phyloP scores from a whole-genome alignment of 2,888 invertebrate genomes.

The Pachydiplax longipennis region DNA sequence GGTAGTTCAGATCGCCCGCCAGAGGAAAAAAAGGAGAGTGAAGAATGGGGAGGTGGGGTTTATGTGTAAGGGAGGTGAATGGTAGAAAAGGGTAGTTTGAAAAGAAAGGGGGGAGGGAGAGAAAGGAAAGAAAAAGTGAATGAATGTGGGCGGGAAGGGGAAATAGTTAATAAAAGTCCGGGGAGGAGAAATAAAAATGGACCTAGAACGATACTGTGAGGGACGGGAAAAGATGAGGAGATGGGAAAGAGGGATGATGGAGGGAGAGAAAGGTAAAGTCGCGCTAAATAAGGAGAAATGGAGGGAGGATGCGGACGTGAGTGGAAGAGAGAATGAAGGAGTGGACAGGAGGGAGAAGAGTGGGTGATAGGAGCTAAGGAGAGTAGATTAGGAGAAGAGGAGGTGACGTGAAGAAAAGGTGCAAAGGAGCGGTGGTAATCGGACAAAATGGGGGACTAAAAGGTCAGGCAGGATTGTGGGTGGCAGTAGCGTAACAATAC shows the following conservation, averaged over 20 bases:
- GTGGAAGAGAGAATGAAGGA: background rate
- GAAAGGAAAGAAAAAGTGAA: background rate
- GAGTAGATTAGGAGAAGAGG: background rate
- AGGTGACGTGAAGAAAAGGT: background rate
- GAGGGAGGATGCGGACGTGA: background rate
- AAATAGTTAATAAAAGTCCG: background rate
- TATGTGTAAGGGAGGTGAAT: background rate
- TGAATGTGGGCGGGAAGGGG: background rate
- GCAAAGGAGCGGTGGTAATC: background rate
- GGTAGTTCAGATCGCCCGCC: background rate
- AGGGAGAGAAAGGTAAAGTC: background rate
- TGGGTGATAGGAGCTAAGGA: background rate
- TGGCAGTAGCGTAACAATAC: too few relatives aligned
- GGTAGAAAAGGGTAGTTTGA: background rate
- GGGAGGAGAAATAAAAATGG: background rate
- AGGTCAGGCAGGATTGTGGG: too few relatives aligned
- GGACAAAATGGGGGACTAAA: background rate
- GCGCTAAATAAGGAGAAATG: background rate
- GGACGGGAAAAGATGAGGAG: background rate
- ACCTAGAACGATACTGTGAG: background rate
- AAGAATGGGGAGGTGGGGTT: background rate
- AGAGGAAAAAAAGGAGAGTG: background rate
- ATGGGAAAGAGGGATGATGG: background rate
- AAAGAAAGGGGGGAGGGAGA: background rate
- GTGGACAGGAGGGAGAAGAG: background rate